Evolutionary conservation across 1,140 invertebrate genomes (phyloP), one percentile per base, ranked within the genome.

Genomic region (Lordiphosa clarofinis): DNA sequence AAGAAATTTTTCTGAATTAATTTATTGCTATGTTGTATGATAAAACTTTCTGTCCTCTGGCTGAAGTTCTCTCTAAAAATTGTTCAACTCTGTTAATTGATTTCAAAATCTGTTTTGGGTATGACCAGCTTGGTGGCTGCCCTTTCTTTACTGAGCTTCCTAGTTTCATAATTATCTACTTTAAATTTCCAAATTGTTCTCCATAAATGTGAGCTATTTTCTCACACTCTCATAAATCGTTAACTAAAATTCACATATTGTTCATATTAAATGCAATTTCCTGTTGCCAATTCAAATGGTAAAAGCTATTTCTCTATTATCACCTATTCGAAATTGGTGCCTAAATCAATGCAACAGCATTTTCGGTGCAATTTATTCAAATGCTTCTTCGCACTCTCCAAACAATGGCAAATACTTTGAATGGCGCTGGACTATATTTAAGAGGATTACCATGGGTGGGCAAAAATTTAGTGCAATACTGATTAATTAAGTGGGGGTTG

Each of bases 221-320:
- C 7, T 46, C 24, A 12, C 43, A 46, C 43, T 46, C 31, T 28
- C 43, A 46, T 46, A 46, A 46, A 31, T 28, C 28, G 43, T 46
- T 9, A 46, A 33, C 11, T 31, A 46, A 46, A 46, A 13, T 13
- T 8, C 43, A 46, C 11, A 46, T 46, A 46, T 46, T 31, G 40
- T 28, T 58, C 40, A 47, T 53, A 31, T 50, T 67, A 52, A 67
- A 67, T 67, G 31, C 64, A 58, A 67, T 67, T 59, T 67, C 63
- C 64, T 67, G 64, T 48, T n/a, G 46, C 47, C 21, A 37, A 33
- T 59, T 49, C 21, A 55, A 48, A 53, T 28, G 50, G 52, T 68
- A 68, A 53, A 53, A 53, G 37, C 36, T 21, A 52, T 31, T 43
- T 24, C 64, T 59, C n/a, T n/a, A n/a, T n/a, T n/a, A n/a, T n/a